Conservation (phyloP, 2,797 vertebrate genomes). For the Acanthurus lineatus region DNA sequence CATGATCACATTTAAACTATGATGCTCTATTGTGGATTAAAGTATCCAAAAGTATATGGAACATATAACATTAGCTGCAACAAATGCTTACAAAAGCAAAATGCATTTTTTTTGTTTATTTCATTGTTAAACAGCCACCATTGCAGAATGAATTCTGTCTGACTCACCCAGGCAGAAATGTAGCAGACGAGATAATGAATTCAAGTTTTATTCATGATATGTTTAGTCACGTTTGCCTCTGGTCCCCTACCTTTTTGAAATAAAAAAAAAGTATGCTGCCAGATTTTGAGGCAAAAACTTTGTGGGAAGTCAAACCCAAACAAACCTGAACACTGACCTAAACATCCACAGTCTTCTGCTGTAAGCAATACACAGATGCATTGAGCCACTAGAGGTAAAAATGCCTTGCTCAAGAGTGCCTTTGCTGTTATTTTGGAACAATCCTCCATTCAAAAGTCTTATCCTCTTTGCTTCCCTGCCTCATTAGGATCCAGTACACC, state of each 20-base stretch:
- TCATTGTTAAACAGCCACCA: too few relatives aligned
- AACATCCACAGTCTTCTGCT: neutral
- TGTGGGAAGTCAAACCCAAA: too few relatives aligned
- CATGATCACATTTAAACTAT: too few relatives aligned
- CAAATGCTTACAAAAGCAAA: neutral
- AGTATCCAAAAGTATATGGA: neutral
- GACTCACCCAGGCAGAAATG: too few relatives aligned
- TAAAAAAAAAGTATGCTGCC: too few relatives aligned
- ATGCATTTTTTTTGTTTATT: too few relatives aligned
- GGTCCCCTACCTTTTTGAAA: too few relatives aligned
- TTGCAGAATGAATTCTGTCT: too few relatives aligned
- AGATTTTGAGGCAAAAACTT: too few relatives aligned
- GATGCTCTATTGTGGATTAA: neutral
- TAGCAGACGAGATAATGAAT: too few relatives aligned
- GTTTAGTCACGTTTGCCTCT: too few relatives aligned
- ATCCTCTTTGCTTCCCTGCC: conserved; percentile 31
- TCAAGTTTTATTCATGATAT: too few relatives aligned
- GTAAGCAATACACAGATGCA: neutral
- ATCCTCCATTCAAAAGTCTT: neutral
- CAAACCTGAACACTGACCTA: neutral
- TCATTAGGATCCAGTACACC: conserved; percentile 21
- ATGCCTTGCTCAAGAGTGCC: conserved; percentile 6
- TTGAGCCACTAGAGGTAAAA: neutral
- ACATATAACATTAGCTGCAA: neutral
- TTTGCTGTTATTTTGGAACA: neutral